Base-by-base conservation (phyloP, 2,797 vertebrate species). In the Enteromius thamalakanensis region DNA sequence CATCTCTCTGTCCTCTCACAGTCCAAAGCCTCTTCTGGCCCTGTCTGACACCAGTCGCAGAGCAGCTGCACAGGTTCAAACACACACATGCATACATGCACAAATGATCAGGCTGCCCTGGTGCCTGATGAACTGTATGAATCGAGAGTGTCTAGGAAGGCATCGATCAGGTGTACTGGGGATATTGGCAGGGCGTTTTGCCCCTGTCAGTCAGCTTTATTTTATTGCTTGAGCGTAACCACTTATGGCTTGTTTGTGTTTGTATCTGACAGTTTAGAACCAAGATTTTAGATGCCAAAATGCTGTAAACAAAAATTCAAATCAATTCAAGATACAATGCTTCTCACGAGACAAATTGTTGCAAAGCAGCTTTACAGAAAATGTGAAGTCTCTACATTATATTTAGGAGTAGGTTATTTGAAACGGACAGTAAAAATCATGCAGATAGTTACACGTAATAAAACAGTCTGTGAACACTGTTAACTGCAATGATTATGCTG, bases 1-100 rank as follows among this genome's bases (percentile, higher is more conserved):
- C 83, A 79, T 83, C 80, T 85, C 84, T 86, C 77, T 76, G 84
- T 83, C 85, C 85, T 71, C 72, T 65, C 68, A 83, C 82, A 88
- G 86, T 87, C 86, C 87, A 87, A 84, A 88, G 82, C 84, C 83
- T 85, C 87, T 87, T 85, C 81, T 65, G 80, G 80, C 76, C 83
- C 65, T 62, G 69, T 76, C 80, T 86, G 87, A 84, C 86, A 87
- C 85, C 84, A 80, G 55, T 23, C 72, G 45, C 23, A 65, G 60
- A 82, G 80, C 45, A 15, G 47, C 60, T 55, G 3, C 23, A 4
- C 72, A 58, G 23, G 49, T 68, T 67, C 49, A 76, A 11, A 68
- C 70, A 23, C 45, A 45, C 58, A 67, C 42, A 65, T 60, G 45
- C 42, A 72, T 10, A 74, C 21, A 17, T 42, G 80, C 53, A 34